Evolutionary conservation across 2,797 vertebrate species (phyloP).

Genomic region (Rousettus madagascariensis): DNA sequence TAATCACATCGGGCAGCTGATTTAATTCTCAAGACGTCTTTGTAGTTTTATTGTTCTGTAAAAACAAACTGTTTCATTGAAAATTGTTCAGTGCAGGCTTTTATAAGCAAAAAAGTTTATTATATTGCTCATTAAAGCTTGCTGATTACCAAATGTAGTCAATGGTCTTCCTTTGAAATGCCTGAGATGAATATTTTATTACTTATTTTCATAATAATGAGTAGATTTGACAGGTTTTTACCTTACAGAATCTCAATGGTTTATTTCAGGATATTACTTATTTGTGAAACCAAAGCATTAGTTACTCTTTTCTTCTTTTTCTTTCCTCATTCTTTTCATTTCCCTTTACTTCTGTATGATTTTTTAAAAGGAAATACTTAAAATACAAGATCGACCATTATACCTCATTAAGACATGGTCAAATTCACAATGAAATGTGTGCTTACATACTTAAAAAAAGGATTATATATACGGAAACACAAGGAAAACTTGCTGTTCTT

Average conservation of each 20-base stretch:
- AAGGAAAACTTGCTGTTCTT: slow-evolving; percentile 46
- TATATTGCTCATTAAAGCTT: slow-evolving; percentile 50
- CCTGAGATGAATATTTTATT: slow-evolving; percentile 68
- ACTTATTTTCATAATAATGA: slow-evolving; percentile 77
- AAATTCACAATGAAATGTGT: slow-evolving; percentile 22
- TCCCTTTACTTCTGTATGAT: slow-evolving; percentile 2
- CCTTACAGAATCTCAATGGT: slow-evolving; percentile 61
- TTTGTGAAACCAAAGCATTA: slow-evolving; percentile 51
- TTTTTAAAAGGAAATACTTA: slow-evolving; percentile 43
- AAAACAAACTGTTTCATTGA: slow-evolving; percentile 44
- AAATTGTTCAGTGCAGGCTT: slow-evolving; percentile 22
- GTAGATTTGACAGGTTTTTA: slow-evolving; percentile 71
- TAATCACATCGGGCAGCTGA: slow-evolving; percentile 34
- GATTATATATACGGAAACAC: slow-evolving; percentile 8
- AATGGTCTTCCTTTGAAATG: slow-evolving; percentile 58
- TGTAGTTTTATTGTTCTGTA: slow-evolving; percentile 53
- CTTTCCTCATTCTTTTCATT: neutral
- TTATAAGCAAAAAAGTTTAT: slow-evolving; percentile 48
- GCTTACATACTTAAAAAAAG: neutral
- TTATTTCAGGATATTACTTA: slow-evolving; percentile 62
- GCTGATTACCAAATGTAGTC: slow-evolving; percentile 53
- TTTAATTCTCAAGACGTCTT: slow-evolving; percentile 48
- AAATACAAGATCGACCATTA: slow-evolving; percentile 51
- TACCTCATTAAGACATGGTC: neutral
- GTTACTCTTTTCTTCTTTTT: slow-evolving; percentile 31